Base-by-base conservation (phyloP, 53 echinoderm and acorn worm genomes). In the Echinometra lucunter region DNA sequence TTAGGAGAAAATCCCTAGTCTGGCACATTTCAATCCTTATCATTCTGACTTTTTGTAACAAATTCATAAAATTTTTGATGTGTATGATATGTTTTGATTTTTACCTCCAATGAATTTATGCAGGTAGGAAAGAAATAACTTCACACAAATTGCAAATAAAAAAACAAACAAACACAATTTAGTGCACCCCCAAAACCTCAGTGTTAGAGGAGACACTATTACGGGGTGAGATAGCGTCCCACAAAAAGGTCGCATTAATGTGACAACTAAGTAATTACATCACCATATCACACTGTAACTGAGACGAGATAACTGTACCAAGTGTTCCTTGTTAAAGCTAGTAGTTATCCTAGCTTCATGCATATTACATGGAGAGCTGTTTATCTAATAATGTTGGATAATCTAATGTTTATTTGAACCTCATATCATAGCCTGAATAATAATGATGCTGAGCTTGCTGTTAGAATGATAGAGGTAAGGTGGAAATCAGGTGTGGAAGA, bases 181-280 rank as follows among this genome's bases (percentile, higher is more conserved):
- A 23, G 25, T 27, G 5, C 21, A n/a, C 60, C 21, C 60, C 63
- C 63, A 23, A 23, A 3, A 25, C 63, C 63, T 25, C 1, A 63
- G 63, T 25, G 21, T 25, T 7, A 25, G 25, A n/a, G n/a, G n/a
- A n/a, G n/a, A n/a, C n/a, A n/a, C n/a, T 13, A 16, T 16, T 57
- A 16, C 57, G 25, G 63, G 27, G 63, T 17, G 34, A 74, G 74
- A 74, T 37, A 35, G 74, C 74, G 37, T 74, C 34, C 37, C 37
- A 37, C 35, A 3, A 69, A 72, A 37, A 35, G 16, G 74, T 63
- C 34, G 74, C 37, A 12, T 69, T n/a, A 16, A 37, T n/a, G 74
- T 74, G 32, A 74, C 37, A 74, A 28, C 74, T 74, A 74, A 74
- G 74, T 74, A 74, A 74, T 74, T 74, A 74, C 74, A 74, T 74